Conservation (phyloP, 2,888 invertebrate genomes). For the Tortricodes alternella region DNA sequence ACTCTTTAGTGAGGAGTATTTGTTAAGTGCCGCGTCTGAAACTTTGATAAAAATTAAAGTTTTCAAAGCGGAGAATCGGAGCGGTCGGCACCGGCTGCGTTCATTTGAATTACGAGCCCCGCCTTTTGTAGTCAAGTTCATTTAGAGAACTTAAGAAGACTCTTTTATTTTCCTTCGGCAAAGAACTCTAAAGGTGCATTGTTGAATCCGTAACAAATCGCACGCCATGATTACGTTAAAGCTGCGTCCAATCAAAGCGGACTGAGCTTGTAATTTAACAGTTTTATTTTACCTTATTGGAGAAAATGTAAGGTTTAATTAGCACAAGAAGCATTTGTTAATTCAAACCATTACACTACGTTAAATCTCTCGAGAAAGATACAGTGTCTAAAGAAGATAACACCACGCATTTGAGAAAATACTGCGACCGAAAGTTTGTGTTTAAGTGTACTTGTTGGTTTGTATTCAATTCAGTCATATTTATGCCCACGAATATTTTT, state of each 20-base stretch:
- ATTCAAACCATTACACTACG: not conserved
- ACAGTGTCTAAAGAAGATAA: too few relatives aligned
- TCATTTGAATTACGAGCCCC: conserved; percentile 78
- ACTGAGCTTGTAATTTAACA: conserved; percentile 66
- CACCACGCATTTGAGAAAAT: too few relatives aligned
- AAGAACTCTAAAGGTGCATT: conserved; percentile 79
- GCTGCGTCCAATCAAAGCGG: conserved; percentile 51
- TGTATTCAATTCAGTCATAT: too few relatives aligned
- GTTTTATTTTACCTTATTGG: conserved; percentile 31
- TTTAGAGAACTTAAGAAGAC: conserved; percentile 76
- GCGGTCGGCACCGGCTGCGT: conserved; percentile 60
- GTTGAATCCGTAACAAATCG: conserved; percentile 81
- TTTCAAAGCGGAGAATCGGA: conserved; percentile 74
- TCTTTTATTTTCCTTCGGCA: conserved; percentile 71
- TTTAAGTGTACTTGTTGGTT: too few relatives aligned
- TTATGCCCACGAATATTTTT: too few relatives aligned
- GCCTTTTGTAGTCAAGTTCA: conserved; percentile 81
- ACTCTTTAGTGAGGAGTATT: conserved; percentile 60
- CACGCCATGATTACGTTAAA: conserved; percentile 74
- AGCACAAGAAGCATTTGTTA: not conserved
- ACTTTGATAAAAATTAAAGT: conserved; percentile 77
- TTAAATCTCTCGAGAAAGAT: too few relatives aligned
- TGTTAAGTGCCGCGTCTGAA: conserved; percentile 63
- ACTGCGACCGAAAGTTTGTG: too few relatives aligned
- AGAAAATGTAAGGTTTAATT: conserved; percentile 23